Conservation (phyloP, 2,888 invertebrate species). For the Perizoma flavofasciatum region DNA sequence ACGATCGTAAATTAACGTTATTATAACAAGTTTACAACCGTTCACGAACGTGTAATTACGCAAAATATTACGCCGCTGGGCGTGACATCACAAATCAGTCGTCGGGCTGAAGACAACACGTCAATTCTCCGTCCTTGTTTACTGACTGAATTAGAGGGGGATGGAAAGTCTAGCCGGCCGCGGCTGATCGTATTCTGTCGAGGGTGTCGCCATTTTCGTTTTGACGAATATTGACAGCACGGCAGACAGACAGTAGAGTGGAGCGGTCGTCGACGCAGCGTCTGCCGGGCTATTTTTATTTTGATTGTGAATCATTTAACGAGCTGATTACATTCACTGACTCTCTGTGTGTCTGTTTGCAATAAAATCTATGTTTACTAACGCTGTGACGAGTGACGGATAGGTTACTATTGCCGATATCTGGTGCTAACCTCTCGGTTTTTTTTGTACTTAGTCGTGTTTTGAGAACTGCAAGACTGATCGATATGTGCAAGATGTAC, state of each 20-base stretch:
- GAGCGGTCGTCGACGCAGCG: constrained; percentile 80
- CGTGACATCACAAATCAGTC: constrained; percentile 84
- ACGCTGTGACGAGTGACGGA: constrained; percentile 65
- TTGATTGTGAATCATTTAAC: constrained; percentile 79
- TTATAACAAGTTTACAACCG: constrained; percentile 79
- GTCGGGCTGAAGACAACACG: constrained; percentile 77
- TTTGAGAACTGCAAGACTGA: constrained; percentile 82
- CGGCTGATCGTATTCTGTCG: constrained; percentile 82
- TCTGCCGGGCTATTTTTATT: constrained; percentile 81
- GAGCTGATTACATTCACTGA: constrained; percentile 61
- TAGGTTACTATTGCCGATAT: constrained; percentile 59
- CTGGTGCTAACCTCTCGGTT: constrained; percentile 81
- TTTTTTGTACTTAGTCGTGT: constrained; percentile 66
- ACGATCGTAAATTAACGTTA: constrained; percentile 76
- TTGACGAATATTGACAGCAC: constrained; percentile 90
- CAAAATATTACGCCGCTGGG: constrained; percentile 84
- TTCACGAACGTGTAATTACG: constrained; percentile 79
- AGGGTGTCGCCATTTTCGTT: constrained; percentile 89
- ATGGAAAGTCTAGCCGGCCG: constrained; percentile 62
- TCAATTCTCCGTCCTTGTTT: constrained; percentile 60
- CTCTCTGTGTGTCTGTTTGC: constrained; percentile 54
- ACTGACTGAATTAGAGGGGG: constrained; percentile 48
- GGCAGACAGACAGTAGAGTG: constrained; percentile 69
- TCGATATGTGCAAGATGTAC: constrained; percentile 83
- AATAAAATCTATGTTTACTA: constrained; percentile 63